Percentiles rank a stretch among this genome's conserved stretches.
These are phyloP conservation scores for Dysidea cf. avara DNA, from an alignment of 37 sponge, comb jelly and placozoan species.

Conservation along the genomic window DNA sequence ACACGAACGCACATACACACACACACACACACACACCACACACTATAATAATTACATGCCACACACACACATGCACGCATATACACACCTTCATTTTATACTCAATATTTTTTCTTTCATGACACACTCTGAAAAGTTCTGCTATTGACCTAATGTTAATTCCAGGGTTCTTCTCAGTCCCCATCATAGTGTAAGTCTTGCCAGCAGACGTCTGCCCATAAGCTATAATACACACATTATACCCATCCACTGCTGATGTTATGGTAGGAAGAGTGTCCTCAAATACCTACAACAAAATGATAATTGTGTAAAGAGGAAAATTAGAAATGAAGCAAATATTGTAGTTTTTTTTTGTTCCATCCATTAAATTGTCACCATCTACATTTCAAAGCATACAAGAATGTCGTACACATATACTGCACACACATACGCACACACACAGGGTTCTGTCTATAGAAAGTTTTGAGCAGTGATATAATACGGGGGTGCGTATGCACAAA, in stretches of 20 bases:
- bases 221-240: slow-evolving; percentile 86
- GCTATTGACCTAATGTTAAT: slow-evolving; percentile 77
- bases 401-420: too few relatives aligned
- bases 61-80: too few relatives aligned
- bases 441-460: too few relatives aligned
- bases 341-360: too few relatives aligned
- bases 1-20: too few relatives aligned
- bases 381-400: too few relatives aligned
- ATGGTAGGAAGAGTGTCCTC: slow-evolving; percentile 75
- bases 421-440: too few relatives aligned
- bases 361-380: too few relatives aligned
- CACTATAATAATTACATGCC: too few relatives aligned
- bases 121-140: slow-evolving; percentile 68
- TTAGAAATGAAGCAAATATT: background rate
- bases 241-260: slow-evolving; percentile 79
- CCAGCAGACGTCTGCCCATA: slow-evolving; percentile 86
- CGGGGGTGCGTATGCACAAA: too few relatives aligned
- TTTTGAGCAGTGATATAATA: too few relatives aligned
- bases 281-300: slow-evolving; percentile 57
- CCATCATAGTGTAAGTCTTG: slow-evolving; percentile 93
- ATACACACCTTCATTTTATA: slow-evolving; percentile 66
- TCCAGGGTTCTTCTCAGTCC: slow-evolving; percentile 53
- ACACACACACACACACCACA: too few relatives aligned
- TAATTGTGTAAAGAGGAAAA: background rate
- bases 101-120: slow-evolving; percentile 47